A percentile compares a stretch with the other conserved stretches of the same genome.
Evolutionary conservation across 37 sponge, comb jelly and placozoan species (phyloP).

Genomic region (Tethya wilhelma): DNA sequence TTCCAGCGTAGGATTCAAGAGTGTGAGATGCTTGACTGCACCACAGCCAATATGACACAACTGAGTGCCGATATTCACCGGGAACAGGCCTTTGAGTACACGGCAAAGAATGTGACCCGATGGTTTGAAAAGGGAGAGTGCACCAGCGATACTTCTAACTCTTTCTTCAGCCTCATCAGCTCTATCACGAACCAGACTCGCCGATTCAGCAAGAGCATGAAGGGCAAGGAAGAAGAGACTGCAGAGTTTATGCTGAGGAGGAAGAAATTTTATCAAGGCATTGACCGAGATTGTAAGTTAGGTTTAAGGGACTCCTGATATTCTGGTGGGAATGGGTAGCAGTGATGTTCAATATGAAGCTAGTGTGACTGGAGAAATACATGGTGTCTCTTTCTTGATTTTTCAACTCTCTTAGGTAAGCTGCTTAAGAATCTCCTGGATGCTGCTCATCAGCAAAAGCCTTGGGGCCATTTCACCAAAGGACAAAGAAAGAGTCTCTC

Average conservation of each 20-base stretch:
- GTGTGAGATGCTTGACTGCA: constrained; percentile 40
- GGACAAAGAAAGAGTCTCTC: constrained; percentile 74
- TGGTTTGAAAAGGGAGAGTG: constrained; percentile 71
- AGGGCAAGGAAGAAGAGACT: constrained; percentile 31
- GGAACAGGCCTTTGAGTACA: constrained; percentile 46
- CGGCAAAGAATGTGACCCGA: constrained; percentile 48
- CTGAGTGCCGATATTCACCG: constrained; percentile 55
- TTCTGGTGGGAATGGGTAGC: background rate
- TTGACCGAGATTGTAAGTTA: constrained; percentile 39
- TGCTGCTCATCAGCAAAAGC: constrained; percentile 22
- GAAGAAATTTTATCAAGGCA: constrained; percentile 9
- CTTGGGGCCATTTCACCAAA: constrained; percentile 66
- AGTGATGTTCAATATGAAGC: background rate
- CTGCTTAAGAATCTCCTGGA: constrained; percentile 47
- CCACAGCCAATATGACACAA: constrained; percentile 3
- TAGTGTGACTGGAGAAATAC: background rate
- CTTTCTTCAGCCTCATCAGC: constrained; percentile 71
- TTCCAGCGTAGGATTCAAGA: constrained; percentile 16
- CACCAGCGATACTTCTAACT: constrained; percentile 23
- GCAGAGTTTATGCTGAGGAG: constrained; percentile 3
- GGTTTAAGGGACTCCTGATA: background rate
- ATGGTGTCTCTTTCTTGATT: background rate
- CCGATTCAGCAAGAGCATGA: constrained; percentile 57
- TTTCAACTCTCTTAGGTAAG: constrained; percentile 33
- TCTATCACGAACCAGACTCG: constrained; percentile 31